Evolutionary conservation across 1,140 invertebrate genomes (phyloP).

Genomic region (Cydia amplana): DNA sequence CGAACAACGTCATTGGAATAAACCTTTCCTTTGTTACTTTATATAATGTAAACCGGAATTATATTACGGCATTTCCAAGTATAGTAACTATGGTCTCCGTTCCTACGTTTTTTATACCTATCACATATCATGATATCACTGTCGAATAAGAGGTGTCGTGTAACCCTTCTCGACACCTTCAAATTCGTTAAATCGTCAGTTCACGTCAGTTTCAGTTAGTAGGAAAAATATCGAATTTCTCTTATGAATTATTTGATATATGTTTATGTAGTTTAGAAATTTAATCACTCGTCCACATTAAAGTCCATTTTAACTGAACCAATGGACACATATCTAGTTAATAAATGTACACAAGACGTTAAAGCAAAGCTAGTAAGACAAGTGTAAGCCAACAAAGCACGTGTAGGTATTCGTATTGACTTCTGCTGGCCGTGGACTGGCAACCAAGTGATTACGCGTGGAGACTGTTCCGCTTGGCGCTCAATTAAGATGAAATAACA

Average conservation of each 20-base stretch:
- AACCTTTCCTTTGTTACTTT: constrained; percentile 26
- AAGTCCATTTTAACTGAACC: not conserved
- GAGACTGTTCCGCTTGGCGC: constrained; percentile 19
- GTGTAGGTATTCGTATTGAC: constrained; percentile 9
- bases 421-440: constrained; percentile 22
- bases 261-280: not conserved
- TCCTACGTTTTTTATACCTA: not conserved
- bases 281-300: not conserved
- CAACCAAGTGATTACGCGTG: constrained; percentile 19
- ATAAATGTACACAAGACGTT: not conserved
- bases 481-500: constrained; percentile 19
- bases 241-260: no score
- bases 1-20: constrained; percentile 26
- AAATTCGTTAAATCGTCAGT: not conserved
- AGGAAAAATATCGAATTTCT: no score
- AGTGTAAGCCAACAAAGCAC: constrained; percentile 19
- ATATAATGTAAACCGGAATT: constrained; percentile 16
- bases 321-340: not conserved
- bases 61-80: constrained; percentile 3
- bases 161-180: not conserved
- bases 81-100: not conserved
- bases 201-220: no score
- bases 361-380: not conserved
- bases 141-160: not conserved
- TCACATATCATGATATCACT: not conserved